Evolutionary conservation across 2,888 invertebrate species (phyloP).

Genomic region (Thera obeliscata): DNA sequence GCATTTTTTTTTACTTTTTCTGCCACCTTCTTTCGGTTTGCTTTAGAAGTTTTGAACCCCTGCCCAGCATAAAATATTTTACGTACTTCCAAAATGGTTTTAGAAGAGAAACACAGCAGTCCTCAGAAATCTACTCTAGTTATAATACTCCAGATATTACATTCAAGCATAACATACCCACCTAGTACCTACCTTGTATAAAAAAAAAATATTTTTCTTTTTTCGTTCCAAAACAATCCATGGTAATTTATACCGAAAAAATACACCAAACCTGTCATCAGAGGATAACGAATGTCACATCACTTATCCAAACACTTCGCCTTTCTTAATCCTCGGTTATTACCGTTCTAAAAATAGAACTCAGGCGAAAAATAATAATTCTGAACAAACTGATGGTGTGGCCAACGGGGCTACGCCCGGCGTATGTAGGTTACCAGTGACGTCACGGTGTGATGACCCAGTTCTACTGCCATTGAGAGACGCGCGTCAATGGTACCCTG

Average conservation of each 20-base stretch:
- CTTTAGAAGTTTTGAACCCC: too few species aligned
- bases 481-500: constrained; percentile 81
- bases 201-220: neutral
- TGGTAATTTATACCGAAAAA: constrained; percentile 8
- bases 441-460: constrained; percentile 79
- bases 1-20: too few species aligned
- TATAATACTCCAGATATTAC: neutral
- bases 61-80: too few species aligned
- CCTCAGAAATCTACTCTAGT: too few species aligned
- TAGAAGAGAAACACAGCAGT: too few species aligned
- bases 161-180: neutral
- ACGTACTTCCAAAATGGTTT: neutral
- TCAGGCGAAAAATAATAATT: constrained; percentile 64
- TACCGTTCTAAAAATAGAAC: constrained; percentile 68
- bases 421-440: constrained; percentile 79
- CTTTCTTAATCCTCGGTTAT: constrained; percentile 40
- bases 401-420: constrained; percentile 69
- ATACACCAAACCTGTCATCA: constrained; percentile 2
- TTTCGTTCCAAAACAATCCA: neutral
- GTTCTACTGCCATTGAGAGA: constrained; percentile 79
- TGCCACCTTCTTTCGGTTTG: too few species aligned
- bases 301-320: constrained; percentile 22
- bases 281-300: constrained; percentile 10
- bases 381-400: constrained; percentile 52
- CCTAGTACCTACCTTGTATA: neutral